Evolutionary conservation across 2,888 invertebrate genomes (phyloP), one percentile per base, ranked within the genome.

Genomic region (Saturnia pavonia): DNA sequence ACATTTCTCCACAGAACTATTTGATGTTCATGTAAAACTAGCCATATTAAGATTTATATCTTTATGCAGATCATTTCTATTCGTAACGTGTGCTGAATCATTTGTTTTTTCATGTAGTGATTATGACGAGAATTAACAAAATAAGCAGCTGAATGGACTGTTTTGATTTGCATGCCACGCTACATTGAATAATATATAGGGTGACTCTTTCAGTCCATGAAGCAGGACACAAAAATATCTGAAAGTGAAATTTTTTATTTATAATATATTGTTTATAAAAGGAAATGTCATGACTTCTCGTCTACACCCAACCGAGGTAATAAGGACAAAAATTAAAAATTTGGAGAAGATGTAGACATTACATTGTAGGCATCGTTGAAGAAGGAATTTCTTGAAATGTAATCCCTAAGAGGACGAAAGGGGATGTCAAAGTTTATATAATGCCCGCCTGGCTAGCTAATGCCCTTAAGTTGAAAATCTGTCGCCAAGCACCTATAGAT

Each of bases 131-230:
- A 70, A 75, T 71, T 74, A 74, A 73, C 73, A 69, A 73, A 75
- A 72, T 72, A 69, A 72, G 72, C 74, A 63, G 27, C 51, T 67
- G 71, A 68, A 71, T 68, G 22, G 65, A 68, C 54, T 68, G 80
- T 79, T 78, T 76, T 76, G 78, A 84, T 83, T 83, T 83, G 80
- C 80, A 82, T 82, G 75, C 70, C 72, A 72, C 76, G 73, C 75
- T 74, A 72, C 74, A 72, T 69, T 71, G 70, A 75, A 73, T 74
- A 75, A 77, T 75, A 74, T 75, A 74, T 75, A 72, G 76, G 75
- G 78, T 76, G 76, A 72, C 75, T 48, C 25, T 45, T 42, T 43
- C 6, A n/a, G 19, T 40, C n/a, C 19, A 19, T 19, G 19, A n/a
- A 40, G 8, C 65, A 1, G 19, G 40, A 40, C n/a, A 40, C 9